phyloP scores from a whole-genome alignment of 1,140 invertebrate species.

The Aphidius gifuensis region DNA sequence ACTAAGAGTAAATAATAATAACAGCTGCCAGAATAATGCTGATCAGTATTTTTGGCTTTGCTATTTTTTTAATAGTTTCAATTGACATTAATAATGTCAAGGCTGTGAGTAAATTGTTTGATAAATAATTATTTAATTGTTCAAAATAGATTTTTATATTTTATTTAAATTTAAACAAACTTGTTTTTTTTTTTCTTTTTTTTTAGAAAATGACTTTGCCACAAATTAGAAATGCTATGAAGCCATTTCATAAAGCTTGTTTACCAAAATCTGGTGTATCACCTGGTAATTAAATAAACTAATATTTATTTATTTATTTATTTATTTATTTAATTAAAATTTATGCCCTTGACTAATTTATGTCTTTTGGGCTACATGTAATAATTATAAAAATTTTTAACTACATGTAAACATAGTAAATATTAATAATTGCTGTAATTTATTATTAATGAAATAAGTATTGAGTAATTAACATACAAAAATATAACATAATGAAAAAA shows the following conservation, averaged over 20 bases:
- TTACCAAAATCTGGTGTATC: constrained; percentile 22
- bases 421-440: too few species aligned
- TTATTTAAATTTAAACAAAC: neutral
- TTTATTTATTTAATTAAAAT: too few species aligned
- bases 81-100: constrained; percentile 10
- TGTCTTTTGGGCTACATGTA: too few species aligned
- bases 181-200: constrained; percentile 10
- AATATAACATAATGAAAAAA: too few species aligned
- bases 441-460: too few species aligned
- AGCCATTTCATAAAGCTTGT: constrained; percentile 20
- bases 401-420: too few species aligned
- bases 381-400: too few species aligned
- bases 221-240: constrained; percentile 13
- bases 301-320: too few species aligned
- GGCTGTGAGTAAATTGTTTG: constrained; percentile 5
- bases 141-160: neutral
- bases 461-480: too few species aligned
- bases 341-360: too few species aligned
- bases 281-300: constrained; percentile 23
- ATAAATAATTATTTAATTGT: neutral
- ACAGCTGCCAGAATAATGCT: constrained; percentile 3
- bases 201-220: constrained; percentile 11
- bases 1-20: neutral
- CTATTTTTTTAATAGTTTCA: constrained; percentile 7
- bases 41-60: neutral